These are phyloP conservation scores for Clarias macrocephalus DNA, from an alignment of 2,113 vertebrate species.

Conservation along the genomic window DNA sequence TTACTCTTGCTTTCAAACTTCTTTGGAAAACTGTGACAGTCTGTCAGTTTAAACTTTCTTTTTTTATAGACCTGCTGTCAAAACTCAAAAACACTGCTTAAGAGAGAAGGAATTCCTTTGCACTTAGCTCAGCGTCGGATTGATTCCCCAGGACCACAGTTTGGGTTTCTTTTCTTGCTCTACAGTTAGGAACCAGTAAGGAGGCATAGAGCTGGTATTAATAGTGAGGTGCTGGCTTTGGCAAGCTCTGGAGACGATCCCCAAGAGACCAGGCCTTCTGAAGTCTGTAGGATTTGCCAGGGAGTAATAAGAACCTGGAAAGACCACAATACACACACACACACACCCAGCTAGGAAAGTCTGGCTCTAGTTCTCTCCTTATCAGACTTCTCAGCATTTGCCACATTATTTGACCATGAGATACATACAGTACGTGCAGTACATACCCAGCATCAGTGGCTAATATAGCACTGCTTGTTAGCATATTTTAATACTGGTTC, in stretches of 20 bases:
- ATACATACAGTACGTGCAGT: no score
- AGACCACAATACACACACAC: slow-evolving; percentile 25
- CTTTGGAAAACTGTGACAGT: slow-evolving; percentile 12
- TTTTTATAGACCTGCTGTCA: not conserved
- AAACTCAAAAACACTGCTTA: slow-evolving; percentile 13
- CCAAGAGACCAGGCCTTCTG: slow-evolving; percentile 19
- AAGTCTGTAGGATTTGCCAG: slow-evolving; percentile 44
- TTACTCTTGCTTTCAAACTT: not conserved
- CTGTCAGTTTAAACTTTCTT: slow-evolving; percentile 12
- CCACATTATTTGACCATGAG: slow-evolving; percentile 17
- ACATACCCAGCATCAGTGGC: not conserved
- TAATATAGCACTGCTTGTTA: not conserved
- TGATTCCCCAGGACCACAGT: slow-evolving; percentile 22
- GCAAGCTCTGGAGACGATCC: slow-evolving; percentile 26
- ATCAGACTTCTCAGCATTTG: slow-evolving; percentile 15
- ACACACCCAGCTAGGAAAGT: not conserved
- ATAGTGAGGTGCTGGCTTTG: slow-evolving; percentile 21
- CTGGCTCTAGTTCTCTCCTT: not conserved
- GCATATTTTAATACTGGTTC: not conserved
- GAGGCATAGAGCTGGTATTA: slow-evolving; percentile 18
- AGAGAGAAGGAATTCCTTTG: slow-evolving; percentile 2
- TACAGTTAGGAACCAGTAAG: slow-evolving; percentile 13
- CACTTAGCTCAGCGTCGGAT: not conserved
- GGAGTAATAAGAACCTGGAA: not conserved
- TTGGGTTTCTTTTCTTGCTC: slow-evolving; percentile 16